Evolutionary conservation across 2,888 invertebrate species (phyloP), one percentile per base, ranked within the genome.

Genomic region (Papilio gigon): DNA sequence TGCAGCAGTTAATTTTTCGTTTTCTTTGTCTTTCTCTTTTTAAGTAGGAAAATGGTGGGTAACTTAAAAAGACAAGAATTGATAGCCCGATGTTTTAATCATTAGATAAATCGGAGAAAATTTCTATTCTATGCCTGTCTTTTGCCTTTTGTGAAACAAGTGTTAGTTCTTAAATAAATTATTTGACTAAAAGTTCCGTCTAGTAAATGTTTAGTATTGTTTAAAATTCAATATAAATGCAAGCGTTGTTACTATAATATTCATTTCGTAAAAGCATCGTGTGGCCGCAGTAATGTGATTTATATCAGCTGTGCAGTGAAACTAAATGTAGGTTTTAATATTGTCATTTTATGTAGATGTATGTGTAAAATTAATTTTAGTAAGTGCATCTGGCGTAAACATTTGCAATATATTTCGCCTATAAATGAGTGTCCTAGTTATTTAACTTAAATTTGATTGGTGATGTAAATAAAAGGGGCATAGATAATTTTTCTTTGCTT

Each of bases 331-430:
- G 35, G 63, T 35, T 63, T 63, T 25, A 63, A 47, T 35, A 33
- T 35, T 63, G 20, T 61, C 40, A 27, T 27, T 42, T 25, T 17
- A 63, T 33, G 47, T 50, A 50, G 11, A 35, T 50, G 35, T 27
- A 22, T 62, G 47, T 63, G 33, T 47, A 22, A 50, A 63, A 63
- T 63, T 63, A 63, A 63, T 53, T 63, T 50, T 8, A n/a, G 53
- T 53, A 53, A 53, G 30, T 30, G 53, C 30, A 30, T 53, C n/a
- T 53, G 53, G 14, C 5, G 25, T 63, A 25, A 35, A 27, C 9
- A 35, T 63, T 63, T 50, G 35, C 37, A 50, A 35, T 5, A 30
- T n/a, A 27, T 56, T 56, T 17, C n/a, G 1, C 1, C 9, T 17
- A 17, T 30, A 17, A 56, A 56, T 56, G n/a, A 1, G 17, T 17